Evolutionary conservation across 53 echinoderm and acorn worm species (phyloP), one percentile per base, ranked within the genome.

Genomic region (Apostichopus leukothele): DNA sequence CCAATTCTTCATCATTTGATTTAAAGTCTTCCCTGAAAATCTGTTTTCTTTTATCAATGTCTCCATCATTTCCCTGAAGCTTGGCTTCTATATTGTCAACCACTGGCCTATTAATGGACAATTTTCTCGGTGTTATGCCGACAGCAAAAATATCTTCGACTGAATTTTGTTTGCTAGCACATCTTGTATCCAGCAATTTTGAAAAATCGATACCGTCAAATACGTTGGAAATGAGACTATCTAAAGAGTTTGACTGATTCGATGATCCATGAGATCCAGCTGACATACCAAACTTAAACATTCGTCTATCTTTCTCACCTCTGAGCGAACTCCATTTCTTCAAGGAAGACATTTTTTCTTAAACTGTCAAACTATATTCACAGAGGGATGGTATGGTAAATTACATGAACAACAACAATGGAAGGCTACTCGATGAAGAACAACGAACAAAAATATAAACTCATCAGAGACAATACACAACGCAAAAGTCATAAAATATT

Each of bases 111-210:
- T 39, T 16, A 63, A 16, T 13, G 0, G 63, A 16, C 11, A 16
- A 0, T 11, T 16, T 63, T 11, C 63, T 63, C 0, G 63, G 12
- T 63, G 63, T 63, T 63, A 13, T 11, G 63, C 63, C 0, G 12
- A 63, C 10, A 63, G 51, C 79, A 79, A 79, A 79, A 6, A 79
- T 79, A 51, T 79, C 20, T 79, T 79, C 79, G 0, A 79, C 79
- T 19, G 51, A 27, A 50, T 53, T 51, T 13, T 51, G 53, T 19
- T 79, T n/a, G 18, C 51, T 9, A 18, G 51, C 19, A 50, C 51
- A 79, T 4, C 3, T 14, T 10, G 9, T 53, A 7, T 79, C 51
- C 79, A 79, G 18, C 53, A 79, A 79, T 13, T 52, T 79, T 51
- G 52, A 11, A 79, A 79, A 79, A 52, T 79, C 79, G 5, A 79